phyloP scores from a whole-genome alignment of 2,888 invertebrate genomes.

The Tridacna crocea region DNA sequence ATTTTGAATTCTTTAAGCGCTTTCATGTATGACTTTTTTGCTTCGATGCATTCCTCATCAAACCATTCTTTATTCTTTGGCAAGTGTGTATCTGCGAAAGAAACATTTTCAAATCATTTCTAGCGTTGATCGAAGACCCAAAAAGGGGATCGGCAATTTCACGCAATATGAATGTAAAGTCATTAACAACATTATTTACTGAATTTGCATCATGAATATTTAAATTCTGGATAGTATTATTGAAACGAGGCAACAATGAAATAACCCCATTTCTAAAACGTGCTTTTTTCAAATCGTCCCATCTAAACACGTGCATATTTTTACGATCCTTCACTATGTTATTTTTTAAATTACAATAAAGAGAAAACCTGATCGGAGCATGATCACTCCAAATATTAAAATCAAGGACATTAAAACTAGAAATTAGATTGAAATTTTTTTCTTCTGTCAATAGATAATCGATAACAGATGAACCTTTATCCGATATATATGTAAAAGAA shows the following conservation, averaged over 20 bases:
- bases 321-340: neutral
- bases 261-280: constrained; percentile 7
- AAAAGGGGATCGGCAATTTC: constrained; percentile 10
- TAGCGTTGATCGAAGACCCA: neutral
- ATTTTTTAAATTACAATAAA: neutral
- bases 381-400: constrained; percentile 18
- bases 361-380: neutral
- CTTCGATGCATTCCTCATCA: constrained; percentile 6
- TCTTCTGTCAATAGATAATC: constrained; percentile 14
- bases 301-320: neutral
- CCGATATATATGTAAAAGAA: neutral
- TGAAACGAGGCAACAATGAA: constrained; percentile 7
- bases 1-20: constrained; percentile 1
- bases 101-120: neutral
- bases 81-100: neutral
- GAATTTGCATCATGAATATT: neutral
- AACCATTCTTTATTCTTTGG: constrained; percentile 11
- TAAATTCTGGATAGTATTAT: neutral
- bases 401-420: neutral
- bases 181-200: neutral
- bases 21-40: neutral
- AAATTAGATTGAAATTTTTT: neutral
- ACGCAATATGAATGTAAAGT: neutral
- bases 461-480: neutral
- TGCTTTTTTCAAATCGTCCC: neutral